Base-by-base conservation (phyloP, 2,797 vertebrate genomes). In the Micromesistius poutassou region DNA sequence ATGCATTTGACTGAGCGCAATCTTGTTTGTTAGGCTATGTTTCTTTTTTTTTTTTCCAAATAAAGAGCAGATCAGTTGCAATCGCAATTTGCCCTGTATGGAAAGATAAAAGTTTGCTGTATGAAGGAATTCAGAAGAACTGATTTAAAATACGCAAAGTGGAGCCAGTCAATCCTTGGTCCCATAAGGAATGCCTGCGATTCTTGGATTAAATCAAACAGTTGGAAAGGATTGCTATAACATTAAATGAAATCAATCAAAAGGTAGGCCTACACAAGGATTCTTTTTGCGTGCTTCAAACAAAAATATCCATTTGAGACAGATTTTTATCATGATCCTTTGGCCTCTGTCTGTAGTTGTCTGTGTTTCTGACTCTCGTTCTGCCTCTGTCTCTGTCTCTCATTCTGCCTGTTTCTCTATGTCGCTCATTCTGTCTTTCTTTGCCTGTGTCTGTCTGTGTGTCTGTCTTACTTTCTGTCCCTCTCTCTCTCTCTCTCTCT, bases 241-340 rank as follows among this genome's bases (percentile, higher is more conserved):
- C n/a, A 68, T 68, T 91, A 90, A 83, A 76, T 90, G 75, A 85
- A 84, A 93, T 94, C 87, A 93, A 94, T 95, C 91, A 92, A 77
- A 82, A 79, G 78, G 84, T 86, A 91, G 85, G 78, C 79, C 84
- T 92, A 89, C 87, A 85, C 78, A 75, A 71, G 88, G 82, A 80
- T 73, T 83, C 86, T 28, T 68, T 68, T 68, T 68, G 62, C 62
- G 10, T 68, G 25, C 25, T 28, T 68, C 25, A 68, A 68, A 68
- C 25, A 10, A 68, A 68, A 12, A 68, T n/a, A 62, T 62, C 22
- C 62, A 19, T 25, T 68, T 68, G 62, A 19, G n/a, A 8, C 55
- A 55, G 46, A 55, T 25, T 62, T n/a, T 62, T 62, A 62, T 25
- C 22, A 62, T n/a, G 1, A 62, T 62, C 16, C 22, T 62, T 62